Evolutionary conservation across 2,113 vertebrate genomes (phyloP), one percentile per base, ranked within the genome.

Genomic region (Struthio camelus): DNA sequence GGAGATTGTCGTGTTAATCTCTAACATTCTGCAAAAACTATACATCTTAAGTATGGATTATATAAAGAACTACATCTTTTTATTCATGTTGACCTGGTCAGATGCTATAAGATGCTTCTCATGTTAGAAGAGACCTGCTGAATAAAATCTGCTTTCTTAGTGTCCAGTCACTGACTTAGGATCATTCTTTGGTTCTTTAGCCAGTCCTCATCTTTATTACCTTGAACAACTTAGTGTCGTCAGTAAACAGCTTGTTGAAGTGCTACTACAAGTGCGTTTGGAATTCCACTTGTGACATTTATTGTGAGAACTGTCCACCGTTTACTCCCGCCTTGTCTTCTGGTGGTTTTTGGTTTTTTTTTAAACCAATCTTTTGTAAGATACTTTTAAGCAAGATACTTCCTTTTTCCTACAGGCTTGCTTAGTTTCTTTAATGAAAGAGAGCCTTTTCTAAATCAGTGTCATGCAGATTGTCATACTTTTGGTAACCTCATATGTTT

Each of bases 401-500:
- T 4, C 40, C 28, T 56, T 89, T 62, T 75, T 10, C 70, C 10
- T 62, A 4, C 32, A 23, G 0, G 36, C 7, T 46, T 81, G 30
- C 15, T 85, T 83, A 48, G 38, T 9, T 73, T 65, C 46, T 69
- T 86, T 70, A 62, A 32, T 25, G 53, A 83, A 14, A 25, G 30
- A 65, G 42, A 56, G 18, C 50, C 9, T 48, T 81, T 91, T 81
- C 51, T 75, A 58, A 15, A 3, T 28, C 27, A 51, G 16, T 20
- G 23, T 20, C 46, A 6, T 38, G 46, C 51, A 76, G 70, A 12
- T 22, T 67, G 65, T 48, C 27, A 3, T 46, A 4, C 22, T 75
- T 87, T 34, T 54, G 19, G 17, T 77, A 64, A 20, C 9, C 5
- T 27, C 0, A 0, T 22, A 1, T 36, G 30, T 76, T 24, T 85